phyloP scores from a whole-genome alignment of 2,797 vertebrate species.

The Rallus crepitans region DNA sequence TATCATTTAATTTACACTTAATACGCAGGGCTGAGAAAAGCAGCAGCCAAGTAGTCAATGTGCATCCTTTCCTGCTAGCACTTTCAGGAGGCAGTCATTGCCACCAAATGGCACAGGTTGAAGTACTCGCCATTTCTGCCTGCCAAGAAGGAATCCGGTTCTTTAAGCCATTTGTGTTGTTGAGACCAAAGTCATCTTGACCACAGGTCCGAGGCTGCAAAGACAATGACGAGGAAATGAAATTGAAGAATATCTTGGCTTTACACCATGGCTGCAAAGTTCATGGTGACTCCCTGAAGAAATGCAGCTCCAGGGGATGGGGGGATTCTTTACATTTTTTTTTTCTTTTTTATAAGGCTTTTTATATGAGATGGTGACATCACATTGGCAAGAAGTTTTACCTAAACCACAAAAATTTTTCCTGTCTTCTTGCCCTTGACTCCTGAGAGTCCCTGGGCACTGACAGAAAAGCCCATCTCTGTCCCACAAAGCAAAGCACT shows the following conservation, averaged over 20 bases:
- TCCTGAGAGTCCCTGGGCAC: neutral
- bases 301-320: neutral
- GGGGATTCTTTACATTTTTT: neutral
- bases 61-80: neutral
- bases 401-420: neutral
- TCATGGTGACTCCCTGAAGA: neutral
- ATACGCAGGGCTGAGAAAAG: neutral
- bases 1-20: neutral
- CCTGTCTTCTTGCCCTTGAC: accelerated
- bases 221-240: neutral
- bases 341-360: accelerated
- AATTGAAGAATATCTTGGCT: neutral
- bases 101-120: neutral
- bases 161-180: neutral
- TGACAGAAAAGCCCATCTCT: neutral
- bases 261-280: neutral
- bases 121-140: neutral
- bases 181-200: neutral
- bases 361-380: neutral
- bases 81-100: neutral
- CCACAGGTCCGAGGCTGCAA: neutral
- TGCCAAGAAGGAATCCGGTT: neutral
- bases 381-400: neutral
- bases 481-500: neutral
- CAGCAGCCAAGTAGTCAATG: neutral